Conservation (phyloP, 2,888 invertebrate species). For the Odontocolon sp. region DNA sequence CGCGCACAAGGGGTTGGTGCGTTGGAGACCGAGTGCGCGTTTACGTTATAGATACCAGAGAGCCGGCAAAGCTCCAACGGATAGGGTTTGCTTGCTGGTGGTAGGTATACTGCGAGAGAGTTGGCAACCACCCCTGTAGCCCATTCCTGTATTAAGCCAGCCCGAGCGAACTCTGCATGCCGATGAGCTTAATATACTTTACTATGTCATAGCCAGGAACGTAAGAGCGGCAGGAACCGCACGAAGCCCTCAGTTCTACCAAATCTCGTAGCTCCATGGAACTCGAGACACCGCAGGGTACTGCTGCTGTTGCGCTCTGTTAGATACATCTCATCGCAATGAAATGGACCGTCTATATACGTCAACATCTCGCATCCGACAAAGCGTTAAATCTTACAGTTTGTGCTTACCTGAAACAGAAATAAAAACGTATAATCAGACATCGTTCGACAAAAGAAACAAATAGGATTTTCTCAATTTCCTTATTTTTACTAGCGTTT, state of each 20-base stretch:
- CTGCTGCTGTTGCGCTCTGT: constrained; percentile 13
- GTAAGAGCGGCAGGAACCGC: constrained; percentile 7
- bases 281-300: constrained; percentile 2
- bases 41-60: constrained; percentile 30
- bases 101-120: constrained; percentile 52
- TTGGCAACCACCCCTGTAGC: constrained; percentile 60
- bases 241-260: constrained; percentile 17
- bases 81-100: constrained; percentile 58
- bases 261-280: constrained; percentile 20
- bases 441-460: neutral
- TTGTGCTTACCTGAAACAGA: constrained; percentile 74
- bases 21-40: constrained; percentile 58
- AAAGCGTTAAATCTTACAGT: constrained; percentile 1
- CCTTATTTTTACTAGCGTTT: neutral
- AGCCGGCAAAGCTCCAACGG: constrained; percentile 62
- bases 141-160: constrained; percentile 73
- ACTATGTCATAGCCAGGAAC: constrained; percentile 72
- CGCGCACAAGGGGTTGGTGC: constrained; percentile 34
- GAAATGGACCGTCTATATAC: constrained; percentile 27
- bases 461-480: neutral
- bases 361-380: constrained; percentile 1
- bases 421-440: constrained; percentile 19
- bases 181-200: constrained; percentile 79
- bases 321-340: constrained; percentile 19
- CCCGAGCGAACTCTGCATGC: constrained; percentile 75